These are phyloP conservation scores for Dendrolimus kikuchii DNA, from an alignment of 1,140 invertebrate species.

Conservation along the genomic window DNA sequence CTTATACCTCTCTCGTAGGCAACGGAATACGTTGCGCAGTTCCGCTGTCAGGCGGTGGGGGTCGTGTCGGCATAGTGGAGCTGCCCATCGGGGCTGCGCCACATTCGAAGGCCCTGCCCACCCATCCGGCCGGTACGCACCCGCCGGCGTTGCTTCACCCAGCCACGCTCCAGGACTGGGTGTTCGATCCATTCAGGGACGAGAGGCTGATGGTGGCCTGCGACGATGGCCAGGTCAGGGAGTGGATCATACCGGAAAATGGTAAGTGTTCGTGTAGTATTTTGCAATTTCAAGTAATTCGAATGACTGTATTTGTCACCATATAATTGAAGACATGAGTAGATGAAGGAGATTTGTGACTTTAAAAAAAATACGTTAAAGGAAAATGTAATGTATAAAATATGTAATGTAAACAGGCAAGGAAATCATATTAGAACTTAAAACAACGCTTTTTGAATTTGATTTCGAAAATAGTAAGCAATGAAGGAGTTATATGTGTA, in stretches of 20 bases:
- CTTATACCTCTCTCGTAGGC: constrained; percentile 60
- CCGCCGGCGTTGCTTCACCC: constrained; percentile 82
- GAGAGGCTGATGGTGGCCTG: constrained; percentile 87
- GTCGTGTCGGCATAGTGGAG: constrained; percentile 91
- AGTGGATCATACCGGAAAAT: constrained; percentile 84
- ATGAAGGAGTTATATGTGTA: too few relatives aligned
- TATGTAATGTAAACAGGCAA: too few relatives aligned
- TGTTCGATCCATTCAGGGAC: constrained; percentile 93
- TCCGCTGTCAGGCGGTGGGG: constrained; percentile 89
- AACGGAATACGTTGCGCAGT: constrained; percentile 90
- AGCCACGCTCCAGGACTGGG: constrained; percentile 91
- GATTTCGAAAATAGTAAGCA: too few relatives aligned
- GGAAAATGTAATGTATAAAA: too few relatives aligned
- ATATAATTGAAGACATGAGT: too few relatives aligned
- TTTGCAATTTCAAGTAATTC: too few relatives aligned
- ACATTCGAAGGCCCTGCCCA: constrained; percentile 80
- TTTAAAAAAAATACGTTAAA: too few relatives aligned
- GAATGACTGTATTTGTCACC: too few relatives aligned
- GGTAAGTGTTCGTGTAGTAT: constrained; percentile 32
- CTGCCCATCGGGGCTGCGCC: constrained; percentile 76
- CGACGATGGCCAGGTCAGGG: constrained; percentile 90
- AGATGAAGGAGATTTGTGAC: too few relatives aligned
- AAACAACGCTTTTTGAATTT: too few relatives aligned
- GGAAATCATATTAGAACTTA: too few relatives aligned
- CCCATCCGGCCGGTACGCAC: constrained; percentile 49